Base-by-base conservation (phyloP, 2,888 invertebrate genomes). In the Apamea monoglypha region DNA sequence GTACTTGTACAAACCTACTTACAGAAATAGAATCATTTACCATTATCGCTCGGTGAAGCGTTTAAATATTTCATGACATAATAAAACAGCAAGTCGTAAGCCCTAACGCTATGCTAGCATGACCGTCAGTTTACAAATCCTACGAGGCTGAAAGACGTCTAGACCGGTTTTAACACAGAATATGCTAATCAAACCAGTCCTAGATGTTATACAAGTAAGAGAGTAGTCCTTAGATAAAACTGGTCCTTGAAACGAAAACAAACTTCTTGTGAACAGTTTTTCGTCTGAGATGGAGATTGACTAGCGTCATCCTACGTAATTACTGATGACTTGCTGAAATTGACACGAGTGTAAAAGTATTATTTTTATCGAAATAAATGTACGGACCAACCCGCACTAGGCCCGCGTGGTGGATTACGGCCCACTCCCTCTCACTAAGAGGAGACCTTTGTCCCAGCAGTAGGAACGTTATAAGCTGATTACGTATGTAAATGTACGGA, bases 81-180 rank as follows among this genome's bases (percentile, higher is more conserved):
- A 74, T 32, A 21, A 29, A 50, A 82, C 21, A 56, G 16, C 29
- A 69, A 64, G n/a, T 5, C 16, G 16, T 40, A 68, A 66, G 16
- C 12, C 32, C 16, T 36, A 71, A 47, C 53, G 29, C 25, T 16
- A 40, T 36, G 29, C 44, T 36, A 56, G 67, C 73, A 18, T 73
- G 70, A 59, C 82, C 16, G 21, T 25, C 56, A 47, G 59, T 81
- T 64, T 76, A 36, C 7, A 72, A 70, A 56, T n/a, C 10, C 69
- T 69, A 75, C 32, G 29, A 69, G 18, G 8, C 64, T 36, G 76
- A 69, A 72, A 83, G 78, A 71, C 21, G 74, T 77, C 78, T 64
- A 77, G 74, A 86, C 83, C 70, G 74, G 83, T 86, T 82, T 29
- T 36, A 66, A 74, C 63, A 36, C 25, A 75, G 50, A 66, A 25